Evolutionary conservation across 2,888 invertebrate species (phyloP).

Genomic region (Athalia cordata): DNA sequence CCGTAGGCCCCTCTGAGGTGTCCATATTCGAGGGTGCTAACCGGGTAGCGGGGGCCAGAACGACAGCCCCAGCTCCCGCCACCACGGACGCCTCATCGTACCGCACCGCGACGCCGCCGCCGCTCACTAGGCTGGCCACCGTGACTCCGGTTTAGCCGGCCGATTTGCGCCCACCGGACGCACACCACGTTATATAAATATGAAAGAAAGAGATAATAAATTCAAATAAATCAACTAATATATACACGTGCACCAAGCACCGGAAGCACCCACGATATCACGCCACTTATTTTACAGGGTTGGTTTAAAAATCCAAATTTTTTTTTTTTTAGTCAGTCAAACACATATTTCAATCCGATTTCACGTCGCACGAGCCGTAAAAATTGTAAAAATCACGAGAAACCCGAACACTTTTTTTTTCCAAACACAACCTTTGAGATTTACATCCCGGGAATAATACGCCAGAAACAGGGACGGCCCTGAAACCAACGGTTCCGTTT

Average conservation of each 20-base stretch:
- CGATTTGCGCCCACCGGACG: constrained; percentile 43
- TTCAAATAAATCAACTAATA: background rate
- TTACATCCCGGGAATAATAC: background rate
- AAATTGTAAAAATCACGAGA: background rate
- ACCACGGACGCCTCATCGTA: constrained; percentile 73
- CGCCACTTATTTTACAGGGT: too few species aligned
- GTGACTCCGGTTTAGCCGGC: constrained; percentile 57
- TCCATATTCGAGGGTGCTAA: constrained; percentile 71
- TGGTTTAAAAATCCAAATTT: too few species aligned
- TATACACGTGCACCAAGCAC: too few species aligned
- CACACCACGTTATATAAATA: constrained; percentile 13
- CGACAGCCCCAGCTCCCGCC: constrained; percentile 75
- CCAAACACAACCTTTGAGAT: background rate
- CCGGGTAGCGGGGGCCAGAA: constrained; percentile 72
- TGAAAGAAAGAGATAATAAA: too few species aligned
- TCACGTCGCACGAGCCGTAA: background rate
- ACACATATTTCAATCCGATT: background rate
- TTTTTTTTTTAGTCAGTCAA: background rate
- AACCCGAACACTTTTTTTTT: too few species aligned
- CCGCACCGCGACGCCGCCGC: constrained; percentile 69
- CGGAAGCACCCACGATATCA: too few species aligned
- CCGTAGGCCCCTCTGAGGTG: constrained; percentile 56
- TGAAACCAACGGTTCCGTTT: too few species aligned
- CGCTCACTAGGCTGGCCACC: constrained; percentile 71
- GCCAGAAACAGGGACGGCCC: too few species aligned